A percentile compares a stretch with the other conserved stretches of the same genome.
These are phyloP conservation scores for Botia kubotai DNA, from an alignment of 2,797 vertebrate species.

Conservation along the genomic window DNA sequence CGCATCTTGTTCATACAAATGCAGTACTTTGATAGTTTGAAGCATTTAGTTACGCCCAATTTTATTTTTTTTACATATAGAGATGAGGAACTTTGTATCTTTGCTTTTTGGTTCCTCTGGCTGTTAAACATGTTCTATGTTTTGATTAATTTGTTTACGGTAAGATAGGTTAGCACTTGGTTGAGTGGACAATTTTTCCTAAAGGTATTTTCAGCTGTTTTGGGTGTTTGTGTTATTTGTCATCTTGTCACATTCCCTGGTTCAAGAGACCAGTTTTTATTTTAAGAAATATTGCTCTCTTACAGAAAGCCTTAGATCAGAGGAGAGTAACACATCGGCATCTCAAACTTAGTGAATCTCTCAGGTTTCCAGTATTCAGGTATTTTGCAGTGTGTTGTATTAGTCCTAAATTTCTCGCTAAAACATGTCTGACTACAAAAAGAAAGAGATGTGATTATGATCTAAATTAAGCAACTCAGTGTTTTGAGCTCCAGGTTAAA, in stretches of 20 bases:
- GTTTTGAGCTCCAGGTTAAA: neutral
- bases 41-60: conserved; percentile 18
- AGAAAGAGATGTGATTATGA: neutral
- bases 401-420: conserved; percentile 10
- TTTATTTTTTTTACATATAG: conserved; percentile 14
- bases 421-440: conserved; percentile 19
- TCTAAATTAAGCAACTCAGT: neutral
- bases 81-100: conserved; percentile 9
- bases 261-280: conserved; percentile 12
- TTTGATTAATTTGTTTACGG: conserved; percentile 1
- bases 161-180: conserved; percentile 15
- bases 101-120: conserved; percentile 4
- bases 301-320: neutral
- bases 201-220: conserved; percentile 15
- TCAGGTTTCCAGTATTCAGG: conserved; percentile 55
- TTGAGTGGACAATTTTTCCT: conserved; percentile 5
- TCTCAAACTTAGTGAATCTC: conserved; percentile 49
- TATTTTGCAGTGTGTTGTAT: conserved; percentile 46
- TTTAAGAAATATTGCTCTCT: conserved; percentile 10
- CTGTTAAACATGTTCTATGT: neutral
- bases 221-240: neutral
- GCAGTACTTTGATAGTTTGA: conserved; percentile 17
- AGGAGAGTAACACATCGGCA: conserved; percentile 19
- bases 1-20: conserved; percentile 2
- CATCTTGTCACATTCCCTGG: neutral